phyloP scores from a whole-genome alignment of 1,140 invertebrate genomes.

The Thalassaphorura encarpata region DNA sequence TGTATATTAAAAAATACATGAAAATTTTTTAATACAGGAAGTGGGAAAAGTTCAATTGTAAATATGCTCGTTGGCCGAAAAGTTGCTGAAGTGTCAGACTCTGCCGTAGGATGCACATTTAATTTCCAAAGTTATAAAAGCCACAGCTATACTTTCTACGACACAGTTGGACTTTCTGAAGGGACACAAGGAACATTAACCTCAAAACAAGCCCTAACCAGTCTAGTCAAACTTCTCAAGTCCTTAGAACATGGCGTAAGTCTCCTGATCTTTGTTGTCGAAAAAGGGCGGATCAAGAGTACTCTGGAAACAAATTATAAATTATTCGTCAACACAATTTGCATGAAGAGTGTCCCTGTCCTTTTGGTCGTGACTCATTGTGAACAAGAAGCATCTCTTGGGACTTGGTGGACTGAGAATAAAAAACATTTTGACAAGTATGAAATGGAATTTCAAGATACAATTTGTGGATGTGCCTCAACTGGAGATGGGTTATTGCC shows the following conservation, averaged over 20 bases:
- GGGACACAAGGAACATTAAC: neutral
- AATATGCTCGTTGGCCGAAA: neutral
- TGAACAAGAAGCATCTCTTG: neutral
- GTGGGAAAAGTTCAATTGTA: neutral
- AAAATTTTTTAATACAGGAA: neutral
- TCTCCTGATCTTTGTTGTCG: slow-evolving; percentile 3
- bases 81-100: neutral
- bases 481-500: no score
- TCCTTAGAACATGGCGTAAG: neutral
- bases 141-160: neutral
- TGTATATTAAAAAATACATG: no score
- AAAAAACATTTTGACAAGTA: neutral
- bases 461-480: no score
- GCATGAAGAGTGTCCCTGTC: slow-evolving; percentile 2
- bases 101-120: neutral
- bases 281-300: neutral
- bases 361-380: neutral
- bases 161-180: slow-evolving; percentile 4
- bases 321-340: slow-evolving; percentile 2
- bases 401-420: neutral
- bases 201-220: neutral
- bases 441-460: no score
- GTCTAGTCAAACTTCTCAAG: neutral
- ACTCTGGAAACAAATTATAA: neutral
- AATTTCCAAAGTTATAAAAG: neutral